Evolutionary conservation across 2,113 vertebrate species (phyloP).

Genomic region (Numenius arquata): DNA sequence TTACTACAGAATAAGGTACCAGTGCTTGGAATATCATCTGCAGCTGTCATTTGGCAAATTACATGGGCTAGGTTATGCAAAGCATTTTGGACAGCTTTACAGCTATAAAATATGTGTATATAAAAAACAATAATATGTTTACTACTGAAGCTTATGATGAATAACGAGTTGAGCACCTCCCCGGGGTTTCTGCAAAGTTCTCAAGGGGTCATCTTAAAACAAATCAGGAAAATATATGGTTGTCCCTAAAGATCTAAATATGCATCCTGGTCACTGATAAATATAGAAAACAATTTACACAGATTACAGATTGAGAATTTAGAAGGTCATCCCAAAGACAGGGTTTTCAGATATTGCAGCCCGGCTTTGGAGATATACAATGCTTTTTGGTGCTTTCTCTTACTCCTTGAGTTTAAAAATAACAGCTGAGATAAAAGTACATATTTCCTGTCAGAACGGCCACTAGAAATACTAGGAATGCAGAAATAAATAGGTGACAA

Average conservation of each 20-base stretch:
- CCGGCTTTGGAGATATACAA: neutral
- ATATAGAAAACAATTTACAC: neutral
- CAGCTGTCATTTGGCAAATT: neutral
- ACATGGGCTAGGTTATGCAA: neutral
- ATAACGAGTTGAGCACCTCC: neutral
- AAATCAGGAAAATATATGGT: neutral
- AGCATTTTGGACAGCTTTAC: neutral
- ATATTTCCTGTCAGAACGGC: neutral
- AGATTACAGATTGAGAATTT: neutral
- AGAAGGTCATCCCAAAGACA: neutral
- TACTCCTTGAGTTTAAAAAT: neutral
- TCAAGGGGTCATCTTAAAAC: neutral
- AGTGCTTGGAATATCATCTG: neutral
- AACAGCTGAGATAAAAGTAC: neutral
- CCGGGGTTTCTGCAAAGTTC: neutral
- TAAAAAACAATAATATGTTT: neutral
- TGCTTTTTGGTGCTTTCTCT: neutral
- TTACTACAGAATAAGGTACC: neutral
- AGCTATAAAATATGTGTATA: neutral
- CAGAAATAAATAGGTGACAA: neutral
- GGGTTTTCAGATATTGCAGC: neutral
- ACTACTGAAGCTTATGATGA: neutral
- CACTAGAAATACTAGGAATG: neutral
- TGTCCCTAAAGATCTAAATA: neutral
- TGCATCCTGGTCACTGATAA: neutral